phyloP scores from a whole-genome alignment of 2,797 vertebrate genomes.

The Gorsachius magnificus region DNA sequence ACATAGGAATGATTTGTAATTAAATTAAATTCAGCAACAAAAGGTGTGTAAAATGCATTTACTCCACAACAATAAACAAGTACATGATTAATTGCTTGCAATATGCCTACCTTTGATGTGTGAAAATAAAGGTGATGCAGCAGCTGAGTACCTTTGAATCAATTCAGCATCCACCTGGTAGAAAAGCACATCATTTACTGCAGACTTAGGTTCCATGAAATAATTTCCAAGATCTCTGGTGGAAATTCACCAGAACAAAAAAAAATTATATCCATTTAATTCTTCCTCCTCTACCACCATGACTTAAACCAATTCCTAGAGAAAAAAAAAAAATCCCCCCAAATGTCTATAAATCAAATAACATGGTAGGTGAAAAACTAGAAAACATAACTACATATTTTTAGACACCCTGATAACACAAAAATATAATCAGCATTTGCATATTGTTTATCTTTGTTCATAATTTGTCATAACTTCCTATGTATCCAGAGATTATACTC shows the following conservation, averaged over 20 bases:
- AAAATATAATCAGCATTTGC: background rate
- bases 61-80: conserved; percentile 63
- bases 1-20: conserved; percentile 51
- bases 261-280: background rate
- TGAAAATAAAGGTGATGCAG: conserved; percentile 58
- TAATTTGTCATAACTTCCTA: background rate
- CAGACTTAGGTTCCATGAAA: background rate
- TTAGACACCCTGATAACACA: background rate
- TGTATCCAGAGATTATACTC: background rate
- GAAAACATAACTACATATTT: background rate
- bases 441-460: background rate
- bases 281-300: background rate
- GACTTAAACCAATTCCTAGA: background rate
- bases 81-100: conserved; percentile 68
- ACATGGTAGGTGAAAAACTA: background rate
- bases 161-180: conserved; percentile 25
- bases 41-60: conserved; percentile 62
- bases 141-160: conserved; percentile 48
- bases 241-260: background rate
- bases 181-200: background rate
- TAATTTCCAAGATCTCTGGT: background rate
- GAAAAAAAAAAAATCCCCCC: background rate
- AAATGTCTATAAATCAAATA: background rate
- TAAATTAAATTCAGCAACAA: conserved; percentile 69
- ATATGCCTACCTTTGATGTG: conserved; percentile 47